Evolutionary conservation across 2,888 invertebrate genomes (phyloP).

Genomic region (Liodrosophila aerea): DNA sequence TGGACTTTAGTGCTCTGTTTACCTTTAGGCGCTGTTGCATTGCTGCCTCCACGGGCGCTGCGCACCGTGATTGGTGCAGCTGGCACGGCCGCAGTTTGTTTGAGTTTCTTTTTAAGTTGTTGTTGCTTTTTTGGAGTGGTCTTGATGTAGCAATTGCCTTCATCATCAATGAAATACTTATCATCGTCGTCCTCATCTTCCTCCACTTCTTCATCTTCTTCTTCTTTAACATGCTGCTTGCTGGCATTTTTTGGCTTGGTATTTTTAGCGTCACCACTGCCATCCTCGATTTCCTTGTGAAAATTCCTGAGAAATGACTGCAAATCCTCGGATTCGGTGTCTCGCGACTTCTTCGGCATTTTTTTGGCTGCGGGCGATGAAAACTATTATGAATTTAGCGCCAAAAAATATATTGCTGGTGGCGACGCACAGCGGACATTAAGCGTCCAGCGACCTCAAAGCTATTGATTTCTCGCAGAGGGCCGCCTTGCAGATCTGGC

Average conservation of each 20-base stretch:
- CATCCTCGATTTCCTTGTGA: constrained; percentile 89
- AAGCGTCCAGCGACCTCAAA: constrained; percentile 42
- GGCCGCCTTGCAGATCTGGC: neutral
- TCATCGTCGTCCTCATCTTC: constrained; percentile 83
- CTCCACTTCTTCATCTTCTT: constrained; percentile 66
- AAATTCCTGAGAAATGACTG: constrained; percentile 92
- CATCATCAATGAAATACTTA: constrained; percentile 89
- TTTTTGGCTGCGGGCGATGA: constrained; percentile 1
- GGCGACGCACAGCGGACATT: constrained; percentile 69
- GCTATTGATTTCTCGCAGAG: constrained; percentile 59
- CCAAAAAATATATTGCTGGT: constrained; percentile 32
- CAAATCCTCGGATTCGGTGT: constrained; percentile 83
- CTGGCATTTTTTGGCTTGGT: constrained; percentile 25
- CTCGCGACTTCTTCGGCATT: constrained; percentile 50
- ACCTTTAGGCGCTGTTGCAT: constrained; percentile 5
- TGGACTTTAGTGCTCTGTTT: constrained; percentile 1
- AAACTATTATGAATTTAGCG: constrained; percentile 35
- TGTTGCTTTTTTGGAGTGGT: constrained; percentile 84
- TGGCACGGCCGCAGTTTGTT: constrained; percentile 15
- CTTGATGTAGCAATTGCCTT: constrained; percentile 92
- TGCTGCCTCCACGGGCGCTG: constrained; percentile 22
- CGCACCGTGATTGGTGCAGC: constrained; percentile 16
- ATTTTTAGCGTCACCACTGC: constrained; percentile 55
- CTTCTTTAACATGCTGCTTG: constrained; percentile 23
- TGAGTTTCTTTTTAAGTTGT: constrained; percentile 43